Conservation (phyloP, 2,888 invertebrate species). For the Hylaea fasciaria region DNA sequence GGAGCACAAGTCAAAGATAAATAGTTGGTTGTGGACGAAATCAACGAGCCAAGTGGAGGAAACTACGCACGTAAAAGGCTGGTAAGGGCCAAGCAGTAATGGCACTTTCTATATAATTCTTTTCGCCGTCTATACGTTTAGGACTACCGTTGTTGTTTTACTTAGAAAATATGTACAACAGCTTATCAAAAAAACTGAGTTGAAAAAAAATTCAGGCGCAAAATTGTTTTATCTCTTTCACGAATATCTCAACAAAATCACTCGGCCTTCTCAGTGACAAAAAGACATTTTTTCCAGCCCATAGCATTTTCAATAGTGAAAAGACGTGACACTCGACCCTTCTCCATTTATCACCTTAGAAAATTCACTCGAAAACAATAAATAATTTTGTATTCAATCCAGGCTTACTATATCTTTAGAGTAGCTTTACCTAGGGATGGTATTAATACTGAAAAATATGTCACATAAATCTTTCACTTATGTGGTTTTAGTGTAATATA, state of each 20-base stretch:
- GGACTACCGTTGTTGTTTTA: not conserved
- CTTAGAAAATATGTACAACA: not conserved
- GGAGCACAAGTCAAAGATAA: slow-evolving; percentile 70
- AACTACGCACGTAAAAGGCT: slow-evolving; percentile 51
- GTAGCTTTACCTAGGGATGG: not conserved
- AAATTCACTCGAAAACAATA: slow-evolving; percentile 26
- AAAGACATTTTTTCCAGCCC: slow-evolving; percentile 9
- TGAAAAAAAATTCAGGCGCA: too few relatives aligned
- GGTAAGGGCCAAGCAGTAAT: slow-evolving; percentile 52
- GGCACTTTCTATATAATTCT: slow-evolving; percentile 49
- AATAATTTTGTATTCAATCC: slow-evolving; percentile 14
- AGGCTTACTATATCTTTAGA: not conserved
- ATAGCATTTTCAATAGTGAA: slow-evolving; percentile 20
- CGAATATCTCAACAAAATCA: not conserved
- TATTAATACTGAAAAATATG: not conserved
- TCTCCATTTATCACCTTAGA: slow-evolving; percentile 22
- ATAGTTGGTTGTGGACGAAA: slow-evolving; percentile 66
- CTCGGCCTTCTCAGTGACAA: slow-evolving; percentile 3
- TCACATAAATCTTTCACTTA: slow-evolving; percentile 9
- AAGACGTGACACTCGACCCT: slow-evolving; percentile 16
- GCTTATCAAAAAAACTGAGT: too few relatives aligned
- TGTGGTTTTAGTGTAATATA: not conserved
- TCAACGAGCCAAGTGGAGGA: slow-evolving; percentile 63
- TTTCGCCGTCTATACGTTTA: slow-evolving; percentile 29
- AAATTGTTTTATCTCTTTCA: not conserved